Percentiles rank a stretch among this genome's conserved stretches.
phyloP scores from a whole-genome alignment of 1,140 invertebrate genomes.

The Diploscapter pachys region DNA sequence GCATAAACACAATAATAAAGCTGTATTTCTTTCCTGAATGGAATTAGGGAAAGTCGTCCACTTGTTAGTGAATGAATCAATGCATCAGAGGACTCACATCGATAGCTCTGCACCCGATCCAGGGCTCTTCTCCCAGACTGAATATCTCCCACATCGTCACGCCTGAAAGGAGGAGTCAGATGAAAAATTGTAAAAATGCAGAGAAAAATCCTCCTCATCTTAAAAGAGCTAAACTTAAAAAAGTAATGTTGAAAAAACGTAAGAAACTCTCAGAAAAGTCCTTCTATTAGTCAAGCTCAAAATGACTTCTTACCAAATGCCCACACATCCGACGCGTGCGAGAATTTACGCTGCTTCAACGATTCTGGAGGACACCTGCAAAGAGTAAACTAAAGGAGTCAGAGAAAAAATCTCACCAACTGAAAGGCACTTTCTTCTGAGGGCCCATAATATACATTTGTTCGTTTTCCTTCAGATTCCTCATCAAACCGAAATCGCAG shows the following conservation, averaged over 20 bases:
- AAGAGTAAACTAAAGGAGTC: not conserved
- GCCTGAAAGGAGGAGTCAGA: constrained; percentile 3
- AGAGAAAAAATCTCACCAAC: constrained; percentile 68
- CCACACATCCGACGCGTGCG: constrained; percentile 79
- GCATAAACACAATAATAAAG: constrained; percentile 8
- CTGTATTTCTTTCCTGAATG: not conserved
- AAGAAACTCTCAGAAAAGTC: too few species aligned
- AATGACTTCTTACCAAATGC: constrained; percentile 51
- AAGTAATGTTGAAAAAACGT: too few species aligned
- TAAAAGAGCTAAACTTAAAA: too few species aligned
- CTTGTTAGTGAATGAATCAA: too few species aligned
- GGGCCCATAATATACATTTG: constrained; percentile 98
- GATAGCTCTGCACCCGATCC: constrained; percentile 79
- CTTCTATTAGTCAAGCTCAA: too few species aligned
- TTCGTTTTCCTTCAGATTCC: constrained; percentile 84
- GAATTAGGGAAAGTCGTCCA: too few species aligned
- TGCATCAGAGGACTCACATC: constrained; percentile 44
- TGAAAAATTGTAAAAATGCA: too few species aligned
- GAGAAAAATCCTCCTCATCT: too few species aligned
- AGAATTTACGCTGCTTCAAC: constrained; percentile 78
- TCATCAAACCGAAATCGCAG: constrained; percentile 95
- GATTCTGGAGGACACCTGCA: constrained; percentile 86
- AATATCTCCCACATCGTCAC: constrained; percentile 75
- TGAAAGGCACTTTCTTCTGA: constrained; percentile 91
- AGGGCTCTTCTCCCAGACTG: constrained; percentile 86